Percentiles rank a stretch among this genome's conserved stretches.
phyloP scores from a whole-genome alignment of 2,113 vertebrate genomes.

The Tetrao urogallus region DNA sequence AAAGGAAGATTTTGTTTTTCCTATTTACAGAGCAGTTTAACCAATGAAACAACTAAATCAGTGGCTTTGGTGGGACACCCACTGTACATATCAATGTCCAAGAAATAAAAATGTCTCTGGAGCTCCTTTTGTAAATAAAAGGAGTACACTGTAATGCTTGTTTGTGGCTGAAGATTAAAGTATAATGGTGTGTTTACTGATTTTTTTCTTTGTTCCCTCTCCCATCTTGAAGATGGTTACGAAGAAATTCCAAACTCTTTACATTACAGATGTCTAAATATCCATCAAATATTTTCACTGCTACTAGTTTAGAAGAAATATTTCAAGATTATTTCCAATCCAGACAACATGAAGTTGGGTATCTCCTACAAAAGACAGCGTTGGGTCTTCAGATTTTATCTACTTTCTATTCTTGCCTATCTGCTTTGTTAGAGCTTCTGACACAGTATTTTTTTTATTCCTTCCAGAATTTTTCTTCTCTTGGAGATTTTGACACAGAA shows the following conservation, averaged over 20 bases:
- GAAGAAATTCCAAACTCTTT: background rate
- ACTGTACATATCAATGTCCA: background rate
- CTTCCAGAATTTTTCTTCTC: background rate
- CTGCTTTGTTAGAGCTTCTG: background rate
- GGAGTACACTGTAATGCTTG: background rate
- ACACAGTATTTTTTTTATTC: background rate
- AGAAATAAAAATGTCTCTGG: background rate
- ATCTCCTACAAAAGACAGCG: background rate
- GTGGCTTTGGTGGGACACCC: background rate
- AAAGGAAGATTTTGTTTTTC: slow-evolving; percentile 13
- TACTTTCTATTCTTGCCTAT: background rate
- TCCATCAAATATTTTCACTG: background rate
- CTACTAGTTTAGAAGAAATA: background rate
- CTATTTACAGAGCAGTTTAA: background rate
- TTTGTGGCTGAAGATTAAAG: background rate
- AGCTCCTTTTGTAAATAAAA: background rate
- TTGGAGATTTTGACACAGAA: background rate
- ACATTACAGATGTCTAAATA: background rate
- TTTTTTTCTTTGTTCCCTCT: fast-evolving
- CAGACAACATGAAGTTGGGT: background rate
- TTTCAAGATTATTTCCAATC: background rate
- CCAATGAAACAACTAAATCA: background rate
- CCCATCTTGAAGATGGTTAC: background rate
- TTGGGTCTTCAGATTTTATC: background rate
- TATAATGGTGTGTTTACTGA: background rate